Conservation (phyloP, 2,888 invertebrate species). For the Altica lythri region DNA sequence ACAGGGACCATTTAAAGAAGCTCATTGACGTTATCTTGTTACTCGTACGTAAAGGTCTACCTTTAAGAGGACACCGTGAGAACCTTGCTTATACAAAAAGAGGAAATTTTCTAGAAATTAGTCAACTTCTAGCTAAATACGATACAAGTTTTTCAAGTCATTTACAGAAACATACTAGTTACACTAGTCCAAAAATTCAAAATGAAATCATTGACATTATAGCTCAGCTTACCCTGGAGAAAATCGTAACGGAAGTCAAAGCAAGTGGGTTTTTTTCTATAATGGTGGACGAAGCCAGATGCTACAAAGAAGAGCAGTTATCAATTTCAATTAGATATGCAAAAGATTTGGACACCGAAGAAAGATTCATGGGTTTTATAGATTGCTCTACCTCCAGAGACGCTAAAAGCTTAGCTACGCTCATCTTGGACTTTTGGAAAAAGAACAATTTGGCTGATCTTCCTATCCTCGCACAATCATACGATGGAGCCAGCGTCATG, state of each 20-base stretch:
- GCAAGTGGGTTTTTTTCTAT: slow-evolving; percentile 13
- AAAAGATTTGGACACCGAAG: slow-evolving; percentile 12
- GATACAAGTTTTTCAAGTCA: slow-evolving; percentile 10
- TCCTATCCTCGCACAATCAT: slow-evolving; percentile 24
- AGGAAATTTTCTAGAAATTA: too few species aligned
- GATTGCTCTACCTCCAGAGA: slow-evolving; percentile 16
- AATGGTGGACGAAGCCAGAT: slow-evolving; percentile 25
- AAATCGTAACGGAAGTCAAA: slow-evolving; percentile 4
- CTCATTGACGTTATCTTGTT: slow-evolving; percentile 16
- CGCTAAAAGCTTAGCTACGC: slow-evolving; percentile 1
- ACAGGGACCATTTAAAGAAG: slow-evolving; percentile 15
- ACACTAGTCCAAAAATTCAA: slow-evolving; percentile 16
- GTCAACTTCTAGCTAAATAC: too few species aligned
- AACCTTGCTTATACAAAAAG: slow-evolving; percentile 9
- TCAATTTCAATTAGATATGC: slow-evolving; percentile 20
- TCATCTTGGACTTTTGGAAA: slow-evolving; percentile 1
- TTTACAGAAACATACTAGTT: slow-evolving; percentile 11
- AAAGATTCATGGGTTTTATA: slow-evolving; percentile 22
- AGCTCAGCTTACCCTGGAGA: slow-evolving; percentile 1
- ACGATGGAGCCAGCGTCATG: slow-evolving; percentile 36
- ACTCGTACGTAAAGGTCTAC: slow-evolving; percentile 14
- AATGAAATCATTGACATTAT: slow-evolving; percentile 17
- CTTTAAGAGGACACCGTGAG: slow-evolving; percentile 18
- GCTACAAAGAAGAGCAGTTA: slow-evolving; percentile 23
- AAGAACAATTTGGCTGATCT: slow-evolving; percentile 3